These are phyloP conservation scores for Linepithema humile DNA, from an alignment of 1,140 invertebrate species.

Conservation along the genomic window DNA sequence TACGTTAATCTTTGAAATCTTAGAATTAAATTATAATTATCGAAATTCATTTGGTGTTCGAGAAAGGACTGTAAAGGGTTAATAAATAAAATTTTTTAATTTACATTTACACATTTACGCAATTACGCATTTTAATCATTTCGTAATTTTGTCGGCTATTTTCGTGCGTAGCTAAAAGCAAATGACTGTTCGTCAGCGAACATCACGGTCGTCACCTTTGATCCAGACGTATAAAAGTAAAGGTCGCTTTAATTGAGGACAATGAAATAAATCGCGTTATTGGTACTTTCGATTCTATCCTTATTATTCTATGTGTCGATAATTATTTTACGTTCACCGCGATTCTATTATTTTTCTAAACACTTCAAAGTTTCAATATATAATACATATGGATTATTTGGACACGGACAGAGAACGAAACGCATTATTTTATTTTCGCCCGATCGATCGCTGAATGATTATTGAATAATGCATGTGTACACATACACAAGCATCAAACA, in stretches of 20 bases:
- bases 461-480: conserved; percentile 21
- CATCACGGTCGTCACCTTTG: neutral
- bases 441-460: neutral
- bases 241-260: conserved; percentile 40
- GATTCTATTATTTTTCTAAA: neutral
- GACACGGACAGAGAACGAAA: too few relatives aligned
- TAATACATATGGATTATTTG: neutral
- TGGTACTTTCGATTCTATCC: neutral
- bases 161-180: neutral
- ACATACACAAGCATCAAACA: neutral
- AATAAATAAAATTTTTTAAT: too few relatives aligned
- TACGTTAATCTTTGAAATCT: too few relatives aligned
- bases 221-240: neutral
- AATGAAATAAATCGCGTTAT: conserved; percentile 19
- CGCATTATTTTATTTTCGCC: neutral
- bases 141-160: neutral
- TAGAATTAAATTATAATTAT: too few relatives aligned
- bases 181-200: neutral
- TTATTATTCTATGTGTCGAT: neutral
- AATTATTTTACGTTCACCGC: neutral
- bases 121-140: neutral
- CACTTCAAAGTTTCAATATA: neutral
- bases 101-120: too few relatives aligned
- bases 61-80: too few relatives aligned
- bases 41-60: too few relatives aligned